Evolutionary conservation across 2,888 invertebrate genomes (phyloP), one percentile per base, ranked within the genome.

Genomic region (Teinopalpus imperialis): DNA sequence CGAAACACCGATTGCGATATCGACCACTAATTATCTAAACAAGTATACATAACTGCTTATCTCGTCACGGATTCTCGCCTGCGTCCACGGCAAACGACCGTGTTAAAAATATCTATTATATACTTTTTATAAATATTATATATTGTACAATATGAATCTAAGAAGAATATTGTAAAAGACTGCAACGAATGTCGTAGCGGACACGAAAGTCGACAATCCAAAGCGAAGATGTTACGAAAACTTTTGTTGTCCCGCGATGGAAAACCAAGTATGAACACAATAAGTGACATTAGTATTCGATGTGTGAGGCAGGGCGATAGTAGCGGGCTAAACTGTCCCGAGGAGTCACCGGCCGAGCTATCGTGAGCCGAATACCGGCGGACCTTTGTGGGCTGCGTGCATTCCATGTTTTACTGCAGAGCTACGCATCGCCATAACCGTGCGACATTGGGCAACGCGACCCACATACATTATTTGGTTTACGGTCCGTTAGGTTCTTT

Each of bases 141-240:
- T n/a, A n/a, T n/a, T n/a, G n/a, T n/a, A n/a, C n/a, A n/a, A n/a
- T n/a, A n/a, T n/a, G n/a, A n/a, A n/a, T n/a, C n/a, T n/a, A n/a
- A n/a, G n/a, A n/a, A n/a, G n/a, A n/a, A n/a, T n/a, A n/a, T n/a
- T n/a, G n/a, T n/a, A n/a, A n/a, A n/a, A n/a, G n/a, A n/a, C n/a
- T n/a, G n/a, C n/a, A n/a, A n/a, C n/a, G n/a, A 10, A 29, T 12
- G 10, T 3, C 14, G n/a, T 32, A 70, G 64, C 66, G 65, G 71
- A 67, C 74, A 74, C 78, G 80, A 81, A 81, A 81, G 78, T 78
- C 69, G 69, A 71, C n/a, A n/a, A n/a, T n/a, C n/a, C 64, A 72
- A 77, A 71, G 81, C 78, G 78, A 81, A 81, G 74, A 70, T 71
- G 69, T 78, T 78, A 81, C 81, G n/a, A 75, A 81, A 81, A 80